A percentile compares a stretch with the other conserved stretches of the same genome.
Evolutionary conservation across 2,888 invertebrate genomes (phyloP).

Genomic region (Ditula angustiorana): DNA sequence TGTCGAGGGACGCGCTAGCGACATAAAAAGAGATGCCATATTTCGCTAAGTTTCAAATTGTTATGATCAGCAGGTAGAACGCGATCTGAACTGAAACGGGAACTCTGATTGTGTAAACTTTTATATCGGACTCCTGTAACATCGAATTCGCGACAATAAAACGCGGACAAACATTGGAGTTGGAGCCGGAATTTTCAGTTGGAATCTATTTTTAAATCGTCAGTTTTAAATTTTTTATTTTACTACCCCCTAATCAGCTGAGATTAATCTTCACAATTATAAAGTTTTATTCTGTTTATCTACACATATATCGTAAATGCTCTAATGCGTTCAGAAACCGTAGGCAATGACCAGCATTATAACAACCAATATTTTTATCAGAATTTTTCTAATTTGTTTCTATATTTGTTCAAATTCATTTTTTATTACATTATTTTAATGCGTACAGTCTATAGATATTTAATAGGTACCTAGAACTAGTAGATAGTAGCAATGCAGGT

Average conservation of each 20-base stretch:
- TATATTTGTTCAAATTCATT: no score
- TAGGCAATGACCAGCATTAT: no score
- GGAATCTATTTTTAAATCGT: slow-evolving; percentile 11
- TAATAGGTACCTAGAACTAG: no score
- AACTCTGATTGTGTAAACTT: slow-evolving; percentile 65
- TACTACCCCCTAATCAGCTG: background rate
- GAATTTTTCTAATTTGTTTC: no score
- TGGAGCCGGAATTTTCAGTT: slow-evolving; percentile 23
- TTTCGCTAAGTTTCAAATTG: slow-evolving; percentile 68
- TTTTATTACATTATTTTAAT: no score
- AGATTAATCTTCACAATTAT: background rate
- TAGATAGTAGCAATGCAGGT: no score
- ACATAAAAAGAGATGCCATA: slow-evolving; percentile 72
- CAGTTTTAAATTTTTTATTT: background rate
- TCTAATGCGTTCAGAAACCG: no score
- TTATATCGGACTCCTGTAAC: slow-evolving; percentile 52
- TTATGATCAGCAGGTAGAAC: slow-evolving; percentile 68
- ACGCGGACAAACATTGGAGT: slow-evolving; percentile 54
- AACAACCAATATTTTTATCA: no score
- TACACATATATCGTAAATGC: no score
- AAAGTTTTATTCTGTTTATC: background rate
- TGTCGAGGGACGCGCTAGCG: slow-evolving; percentile 48
- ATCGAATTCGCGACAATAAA: slow-evolving; percentile 51
- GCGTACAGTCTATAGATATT: no score
- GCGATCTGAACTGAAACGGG: slow-evolving; percentile 54